phyloP scores from a whole-genome alignment of 2,113 vertebrate species.

The Atlantisia rogersi region DNA sequence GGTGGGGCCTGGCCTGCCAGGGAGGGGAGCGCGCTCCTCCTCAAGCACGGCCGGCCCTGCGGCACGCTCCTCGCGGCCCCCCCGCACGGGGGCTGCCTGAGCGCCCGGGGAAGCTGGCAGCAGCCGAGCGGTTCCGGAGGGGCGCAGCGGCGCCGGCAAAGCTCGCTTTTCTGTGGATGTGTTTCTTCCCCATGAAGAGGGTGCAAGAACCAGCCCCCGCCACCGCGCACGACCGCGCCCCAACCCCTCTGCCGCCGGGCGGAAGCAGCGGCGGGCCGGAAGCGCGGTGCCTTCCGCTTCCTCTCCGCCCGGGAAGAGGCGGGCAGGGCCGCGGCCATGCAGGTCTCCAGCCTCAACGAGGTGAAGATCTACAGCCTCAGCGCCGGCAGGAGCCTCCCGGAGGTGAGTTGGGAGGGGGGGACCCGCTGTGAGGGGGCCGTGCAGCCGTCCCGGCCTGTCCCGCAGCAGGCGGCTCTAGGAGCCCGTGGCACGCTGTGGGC shows the following conservation, averaged over 20 bases:
- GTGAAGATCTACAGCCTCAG: slow-evolving; percentile 98
- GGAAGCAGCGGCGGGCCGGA: not conserved
- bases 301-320: not conserved
- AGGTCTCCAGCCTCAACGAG: slow-evolving; percentile 94
- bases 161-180: not conserved
- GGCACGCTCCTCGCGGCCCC: too few relatives aligned
- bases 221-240: too few relatives aligned
- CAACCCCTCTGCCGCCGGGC: fast-evolving
- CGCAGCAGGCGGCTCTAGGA: fast-evolving
- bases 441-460: not conserved
- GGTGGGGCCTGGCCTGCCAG: too few relatives aligned
- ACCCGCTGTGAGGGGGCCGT: too few relatives aligned
- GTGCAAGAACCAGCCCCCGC: fast-evolving
- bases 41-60: too few relatives aligned
- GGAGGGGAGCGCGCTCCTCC: too few relatives aligned
- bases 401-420: slow-evolving; percentile 78
- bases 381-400: slow-evolving; percentile 92
- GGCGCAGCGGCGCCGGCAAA: not conserved
- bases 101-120: fast-evolving
- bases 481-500: not conserved
- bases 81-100: fast-evolving
- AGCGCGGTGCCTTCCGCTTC: not conserved
- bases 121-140: not conserved
- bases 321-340: slow-evolving; percentile 73
- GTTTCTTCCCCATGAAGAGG: fast-evolving